Conservation (phyloP, 1,140 invertebrate genomes). For the Leptoteleia sp. region DNA sequence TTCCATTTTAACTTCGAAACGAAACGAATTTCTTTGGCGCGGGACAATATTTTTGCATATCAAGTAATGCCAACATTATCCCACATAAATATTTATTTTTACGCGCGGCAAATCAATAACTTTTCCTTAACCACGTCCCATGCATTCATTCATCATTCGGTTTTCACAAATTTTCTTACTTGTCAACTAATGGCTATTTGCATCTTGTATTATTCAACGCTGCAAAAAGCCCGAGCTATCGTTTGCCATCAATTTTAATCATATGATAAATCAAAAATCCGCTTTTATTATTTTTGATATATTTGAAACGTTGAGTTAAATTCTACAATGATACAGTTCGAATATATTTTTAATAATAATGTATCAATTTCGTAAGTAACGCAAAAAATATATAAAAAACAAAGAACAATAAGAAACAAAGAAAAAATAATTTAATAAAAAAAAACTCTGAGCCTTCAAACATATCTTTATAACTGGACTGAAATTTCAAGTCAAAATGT, state of each 20-base stretch:
- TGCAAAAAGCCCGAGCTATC: conserved; percentile 8
- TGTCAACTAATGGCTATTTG: conserved; percentile 36
- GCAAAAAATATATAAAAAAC: no score
- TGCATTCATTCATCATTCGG: conserved; percentile 50
- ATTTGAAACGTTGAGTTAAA: no score
- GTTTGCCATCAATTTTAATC: conserved; percentile 23
- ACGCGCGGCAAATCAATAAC: conserved; percentile 46
- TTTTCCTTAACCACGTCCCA: conserved; percentile 52
- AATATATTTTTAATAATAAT: no score
- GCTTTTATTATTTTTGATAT: no score
- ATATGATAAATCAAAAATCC: no score
- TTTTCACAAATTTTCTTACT: conserved; percentile 44
- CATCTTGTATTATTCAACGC: conserved; percentile 30
- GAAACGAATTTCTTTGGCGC: conserved; percentile 23
- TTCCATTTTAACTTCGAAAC: conserved; percentile 13
- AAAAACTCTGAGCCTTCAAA: no score
- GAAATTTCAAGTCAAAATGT: no score
- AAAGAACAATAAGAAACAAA: no score
- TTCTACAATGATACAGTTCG: no score
- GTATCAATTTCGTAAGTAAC: no score
- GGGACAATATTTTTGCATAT: conserved; percentile 52
- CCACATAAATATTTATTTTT: conserved; percentile 53
- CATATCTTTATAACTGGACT: no score
- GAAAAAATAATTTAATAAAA: no score
- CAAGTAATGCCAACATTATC: conserved; percentile 39